These are phyloP conservation scores for Sepiola atlantica DNA, from an alignment of 2,888 invertebrate genomes.

Conservation along the genomic window DNA sequence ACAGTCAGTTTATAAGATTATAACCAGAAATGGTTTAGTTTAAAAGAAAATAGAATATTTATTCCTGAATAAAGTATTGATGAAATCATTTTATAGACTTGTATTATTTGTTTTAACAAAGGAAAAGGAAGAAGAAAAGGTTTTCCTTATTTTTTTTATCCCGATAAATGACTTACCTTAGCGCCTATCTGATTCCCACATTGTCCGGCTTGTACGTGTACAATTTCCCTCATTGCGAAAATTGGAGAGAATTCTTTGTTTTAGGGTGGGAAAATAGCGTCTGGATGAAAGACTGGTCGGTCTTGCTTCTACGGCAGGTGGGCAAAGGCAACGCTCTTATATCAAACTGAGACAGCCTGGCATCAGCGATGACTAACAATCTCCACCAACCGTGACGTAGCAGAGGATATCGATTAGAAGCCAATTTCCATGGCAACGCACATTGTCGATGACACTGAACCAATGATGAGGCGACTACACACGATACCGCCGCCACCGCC, in stretches of 20 bases:
- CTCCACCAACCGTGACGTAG: not conserved
- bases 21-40: too few species aligned
- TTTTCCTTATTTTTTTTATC: not conserved
- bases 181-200: constrained; percentile 63
- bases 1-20: too few species aligned
- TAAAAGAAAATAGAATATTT: too few species aligned
- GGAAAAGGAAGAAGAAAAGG: not conserved
- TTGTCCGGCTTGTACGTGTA: constrained; percentile 61
- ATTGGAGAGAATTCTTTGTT: not conserved
- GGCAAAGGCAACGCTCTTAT: not conserved
- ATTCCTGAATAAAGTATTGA: too few species aligned
- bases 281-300: not conserved
- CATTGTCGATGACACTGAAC: not conserved
- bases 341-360: not conserved
- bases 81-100: too few species aligned
- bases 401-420: not conserved
- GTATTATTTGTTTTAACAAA: too few species aligned
- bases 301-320: not conserved
- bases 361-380: not conserved
- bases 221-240: constrained; percentile 58
- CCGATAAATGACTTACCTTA: constrained; percentile 41
- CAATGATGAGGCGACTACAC: not conserved
- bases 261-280: not conserved
- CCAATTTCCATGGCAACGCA: not conserved
- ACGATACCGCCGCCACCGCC: not conserved